phyloP scores from a whole-genome alignment of 1,140 invertebrate species.

The Atta colombica region DNA sequence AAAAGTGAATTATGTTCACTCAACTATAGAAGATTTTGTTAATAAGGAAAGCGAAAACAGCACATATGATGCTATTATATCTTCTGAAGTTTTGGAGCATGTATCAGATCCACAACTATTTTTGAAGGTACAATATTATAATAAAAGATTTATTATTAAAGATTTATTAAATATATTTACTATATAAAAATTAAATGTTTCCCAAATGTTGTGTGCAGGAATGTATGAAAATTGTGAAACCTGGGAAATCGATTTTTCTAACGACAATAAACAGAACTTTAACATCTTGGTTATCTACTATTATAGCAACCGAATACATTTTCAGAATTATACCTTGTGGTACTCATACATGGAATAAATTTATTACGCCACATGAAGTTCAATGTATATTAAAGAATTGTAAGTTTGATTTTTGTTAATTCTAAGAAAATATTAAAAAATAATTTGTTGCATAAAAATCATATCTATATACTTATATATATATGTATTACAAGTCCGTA shows the following conservation, averaged over 20 bases:
- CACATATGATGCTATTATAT: conserved; percentile 93
- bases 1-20: conserved; percentile 77
- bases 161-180: not conserved
- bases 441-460: not conserved
- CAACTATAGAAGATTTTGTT: conserved; percentile 87
- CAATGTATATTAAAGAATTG: conserved; percentile 89
- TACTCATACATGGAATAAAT: conserved; percentile 97
- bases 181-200: conserved; percentile 15
- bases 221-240: conserved; percentile 92
- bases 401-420: conserved; percentile 84
- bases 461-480: not conserved
- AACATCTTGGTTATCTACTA: conserved; percentile 90
- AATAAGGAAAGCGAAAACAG: conserved; percentile 79
- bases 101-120: conserved; percentile 92
- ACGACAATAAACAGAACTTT: conserved; percentile 96
- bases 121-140: conserved; percentile 86
- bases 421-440: not conserved
- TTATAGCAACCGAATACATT: conserved; percentile 93
- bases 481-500: too few species aligned
- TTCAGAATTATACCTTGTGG: conserved; percentile 92
- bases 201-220: conserved; percentile 74
- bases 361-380: conserved; percentile 93
- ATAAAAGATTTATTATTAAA: not conserved
- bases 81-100: conserved; percentile 98
- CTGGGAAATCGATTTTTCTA: conserved; percentile 96